These are phyloP conservation scores for Deladenus siricidicola DNA, from an alignment of 2,888 invertebrate species.

Conservation along the genomic window DNA sequence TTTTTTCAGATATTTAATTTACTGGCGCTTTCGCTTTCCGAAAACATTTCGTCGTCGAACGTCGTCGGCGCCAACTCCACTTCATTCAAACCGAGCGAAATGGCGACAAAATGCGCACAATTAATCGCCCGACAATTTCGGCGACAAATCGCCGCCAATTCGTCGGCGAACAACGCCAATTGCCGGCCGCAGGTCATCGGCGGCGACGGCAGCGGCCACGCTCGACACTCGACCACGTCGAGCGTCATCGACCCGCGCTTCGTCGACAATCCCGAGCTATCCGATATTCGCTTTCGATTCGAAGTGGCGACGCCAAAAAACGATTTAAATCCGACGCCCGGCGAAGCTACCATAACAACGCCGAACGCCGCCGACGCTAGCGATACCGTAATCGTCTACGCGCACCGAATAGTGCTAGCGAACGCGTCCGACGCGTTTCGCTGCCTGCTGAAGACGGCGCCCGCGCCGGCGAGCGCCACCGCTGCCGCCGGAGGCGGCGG, in stretches of 20 bases:
- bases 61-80: too few species aligned
- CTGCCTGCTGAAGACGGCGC: conserved; percentile 54
- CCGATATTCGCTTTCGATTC: conserved; percentile 76
- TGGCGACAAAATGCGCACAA: too few species aligned
- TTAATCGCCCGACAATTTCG: neutral
- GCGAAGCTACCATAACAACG: too few species aligned
- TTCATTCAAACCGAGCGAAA: too few species aligned
- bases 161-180: too few species aligned
- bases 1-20: neutral
- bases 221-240: neutral
- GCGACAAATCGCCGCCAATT: neutral
- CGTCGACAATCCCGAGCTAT: conserved; percentile 83
- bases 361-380: too few species aligned
- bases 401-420: conserved; percentile 83
- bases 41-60: too few species aligned
- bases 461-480: neutral
- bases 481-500: neutral
- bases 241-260: conserved; percentile 69
- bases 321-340: neutral
- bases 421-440: conserved; percentile 57
- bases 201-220: too few species aligned
- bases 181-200: too few species aligned
- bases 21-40: neutral
- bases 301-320: conserved; percentile 61
- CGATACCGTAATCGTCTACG: conserved; percentile 70